Evolutionary conservation across 2,888 invertebrate genomes (phyloP).

Genomic region (Tipula unca): DNA sequence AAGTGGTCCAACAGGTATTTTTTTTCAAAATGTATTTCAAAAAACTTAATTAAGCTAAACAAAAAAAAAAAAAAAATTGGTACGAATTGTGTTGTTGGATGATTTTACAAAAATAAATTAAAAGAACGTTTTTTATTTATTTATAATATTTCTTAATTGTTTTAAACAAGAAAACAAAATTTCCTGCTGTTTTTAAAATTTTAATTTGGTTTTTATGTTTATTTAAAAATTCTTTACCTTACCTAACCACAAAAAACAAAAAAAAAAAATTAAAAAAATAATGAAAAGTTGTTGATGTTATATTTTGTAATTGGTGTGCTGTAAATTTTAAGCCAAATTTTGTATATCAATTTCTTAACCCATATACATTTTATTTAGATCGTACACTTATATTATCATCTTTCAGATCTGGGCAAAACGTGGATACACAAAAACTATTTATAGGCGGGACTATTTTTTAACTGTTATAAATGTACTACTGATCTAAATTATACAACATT

Average conservation of each 20-base stretch:
- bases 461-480: background rate
- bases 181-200: background rate
- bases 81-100: background rate
- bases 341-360: background rate
- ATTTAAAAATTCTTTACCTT: background rate
- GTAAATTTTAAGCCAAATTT: background rate
- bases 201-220: background rate
- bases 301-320: background rate
- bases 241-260: too few species aligned
- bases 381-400: background rate
- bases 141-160: background rate
- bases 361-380: background rate
- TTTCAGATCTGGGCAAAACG: constrained; percentile 14
- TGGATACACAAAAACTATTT: background rate
- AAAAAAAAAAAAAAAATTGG: background rate
- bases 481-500: background rate
- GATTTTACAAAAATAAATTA: background rate
- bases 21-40: constrained; percentile 18
- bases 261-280: background rate
- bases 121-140: background rate
- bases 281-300: background rate
- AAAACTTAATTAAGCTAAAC: background rate
- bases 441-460: background rate
- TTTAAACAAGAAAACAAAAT: background rate
- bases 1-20: constrained; percentile 44